These are phyloP conservation scores for Philypnodon macrostomus DNA, from an alignment of 2,797 vertebrate species.

Conservation along the genomic window DNA sequence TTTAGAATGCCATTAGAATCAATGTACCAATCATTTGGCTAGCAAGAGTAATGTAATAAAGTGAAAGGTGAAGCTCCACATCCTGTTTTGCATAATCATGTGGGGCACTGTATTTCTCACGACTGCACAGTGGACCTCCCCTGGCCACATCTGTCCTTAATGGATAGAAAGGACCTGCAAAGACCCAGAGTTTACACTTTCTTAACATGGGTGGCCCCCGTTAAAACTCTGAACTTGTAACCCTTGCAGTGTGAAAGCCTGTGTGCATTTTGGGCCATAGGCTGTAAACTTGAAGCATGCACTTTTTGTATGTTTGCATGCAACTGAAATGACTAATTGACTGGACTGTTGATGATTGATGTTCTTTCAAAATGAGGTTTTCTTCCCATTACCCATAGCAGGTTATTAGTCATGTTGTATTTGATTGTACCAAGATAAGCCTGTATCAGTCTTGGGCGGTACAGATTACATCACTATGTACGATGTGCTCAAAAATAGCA, in stretches of 20 bases:
- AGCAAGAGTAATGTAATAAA: constrained; percentile 16
- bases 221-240: constrained; percentile 54
- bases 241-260: constrained; percentile 26
- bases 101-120: constrained; percentile 28
- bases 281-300: not conserved
- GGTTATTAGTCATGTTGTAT: constrained; percentile 1
- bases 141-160: constrained; percentile 44
- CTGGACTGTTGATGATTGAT: not conserved
- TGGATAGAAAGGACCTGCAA: constrained; percentile 33
- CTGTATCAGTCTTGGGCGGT: not conserved
- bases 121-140: constrained; percentile 18
- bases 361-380: not conserved
- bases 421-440: not conserved
- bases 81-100: constrained; percentile 36
- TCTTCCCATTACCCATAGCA: not conserved
- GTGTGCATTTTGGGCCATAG: constrained; percentile 1
- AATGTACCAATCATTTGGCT: too few species aligned
- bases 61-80: constrained; percentile 20
- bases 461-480: not conserved
- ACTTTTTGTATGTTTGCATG: not conserved
- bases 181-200: constrained; percentile 27
- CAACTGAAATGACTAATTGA: not conserved
- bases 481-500: too few species aligned
- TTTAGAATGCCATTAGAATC: too few species aligned
- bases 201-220: constrained; percentile 47